Percentiles rank a stretch among this genome's conserved stretches.
Evolutionary conservation across 53 echinoderm and acorn worm species (phyloP).

Genomic region (Antedon mediterranea): DNA sequence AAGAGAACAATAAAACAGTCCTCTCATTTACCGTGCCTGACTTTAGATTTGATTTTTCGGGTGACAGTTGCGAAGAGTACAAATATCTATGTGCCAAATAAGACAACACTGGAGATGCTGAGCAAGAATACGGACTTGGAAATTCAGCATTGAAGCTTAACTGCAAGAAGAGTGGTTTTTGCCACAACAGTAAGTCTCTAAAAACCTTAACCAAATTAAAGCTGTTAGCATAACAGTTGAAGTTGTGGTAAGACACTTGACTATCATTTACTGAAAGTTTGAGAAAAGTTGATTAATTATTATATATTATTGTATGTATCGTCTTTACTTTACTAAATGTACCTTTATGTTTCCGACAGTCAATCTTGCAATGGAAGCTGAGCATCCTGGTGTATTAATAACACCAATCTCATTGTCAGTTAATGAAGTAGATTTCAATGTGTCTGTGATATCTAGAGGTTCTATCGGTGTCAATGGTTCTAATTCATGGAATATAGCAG

Average conservation of each 20-base stretch:
- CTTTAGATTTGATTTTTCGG: constrained; percentile 71
- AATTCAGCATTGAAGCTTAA: constrained; percentile 44
- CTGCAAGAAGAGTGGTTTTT: not conserved
- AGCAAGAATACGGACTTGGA: constrained; percentile 36
- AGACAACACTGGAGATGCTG: constrained; percentile 28
- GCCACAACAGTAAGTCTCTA: no score
- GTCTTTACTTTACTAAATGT: not conserved
- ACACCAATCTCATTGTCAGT: not conserved
- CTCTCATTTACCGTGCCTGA: constrained; percentile 46
- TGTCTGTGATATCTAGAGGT: not conserved
- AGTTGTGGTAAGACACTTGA: no score
- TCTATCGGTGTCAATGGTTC: constrained; percentile 24
- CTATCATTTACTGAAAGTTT: no score
- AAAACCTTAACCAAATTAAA: no score
- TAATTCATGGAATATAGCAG: constrained; percentile 53
- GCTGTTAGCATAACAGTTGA: no score
- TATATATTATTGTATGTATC: not conserved
- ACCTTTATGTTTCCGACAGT: not conserved
- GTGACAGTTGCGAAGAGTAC: constrained; percentile 45
- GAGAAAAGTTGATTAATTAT: no score
- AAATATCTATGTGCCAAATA: constrained; percentile 47
- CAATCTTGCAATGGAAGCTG: not conserved
- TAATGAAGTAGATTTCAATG: not conserved
- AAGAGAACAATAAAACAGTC: constrained; percentile 19
- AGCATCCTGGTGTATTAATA: not conserved